phyloP scores from a whole-genome alignment of 1,140 invertebrate genomes.

The Campodea augens region DNA sequence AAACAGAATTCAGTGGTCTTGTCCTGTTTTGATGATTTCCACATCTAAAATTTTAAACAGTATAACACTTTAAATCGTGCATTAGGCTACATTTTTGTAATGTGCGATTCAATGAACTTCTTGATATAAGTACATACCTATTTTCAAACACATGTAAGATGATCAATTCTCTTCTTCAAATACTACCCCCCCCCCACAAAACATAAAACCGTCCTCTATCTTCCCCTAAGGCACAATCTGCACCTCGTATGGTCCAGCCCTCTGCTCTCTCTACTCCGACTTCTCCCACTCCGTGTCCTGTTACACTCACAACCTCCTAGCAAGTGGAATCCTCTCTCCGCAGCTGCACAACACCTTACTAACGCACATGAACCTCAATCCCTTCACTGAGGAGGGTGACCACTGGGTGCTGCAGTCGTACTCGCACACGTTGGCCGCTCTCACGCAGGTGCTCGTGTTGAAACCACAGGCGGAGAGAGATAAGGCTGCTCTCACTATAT shows the following conservation, averaged over 20 bases:
- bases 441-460: slow-evolving; percentile 48
- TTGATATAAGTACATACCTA: no score
- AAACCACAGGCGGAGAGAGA: slow-evolving; percentile 72
- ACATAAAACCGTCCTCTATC: no score
- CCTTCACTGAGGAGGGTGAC: slow-evolving; percentile 34
- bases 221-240: no score
- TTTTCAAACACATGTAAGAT: no score
- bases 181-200: no score
- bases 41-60: no score
- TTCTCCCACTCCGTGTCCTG: slow-evolving; percentile 58
- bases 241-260: slow-evolving; percentile 42
- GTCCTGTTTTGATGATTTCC: no score
- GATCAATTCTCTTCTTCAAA: no score
- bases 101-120: no score
- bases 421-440: slow-evolving; percentile 59
- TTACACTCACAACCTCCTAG: slow-evolving; percentile 67
- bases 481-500: slow-evolving; percentile 68
- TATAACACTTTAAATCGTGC: no score
- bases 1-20: no score
- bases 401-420: slow-evolving; percentile 69
- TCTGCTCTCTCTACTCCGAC: slow-evolving; percentile 50
- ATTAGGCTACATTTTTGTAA: no score
- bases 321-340: slow-evolving; percentile 43
- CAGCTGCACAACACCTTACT: slow-evolving; percentile 49
- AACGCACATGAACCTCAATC: slow-evolving; percentile 53